Conservation (phyloP, 2,797 vertebrate genomes). For the Anguilla megastoma region DNA sequence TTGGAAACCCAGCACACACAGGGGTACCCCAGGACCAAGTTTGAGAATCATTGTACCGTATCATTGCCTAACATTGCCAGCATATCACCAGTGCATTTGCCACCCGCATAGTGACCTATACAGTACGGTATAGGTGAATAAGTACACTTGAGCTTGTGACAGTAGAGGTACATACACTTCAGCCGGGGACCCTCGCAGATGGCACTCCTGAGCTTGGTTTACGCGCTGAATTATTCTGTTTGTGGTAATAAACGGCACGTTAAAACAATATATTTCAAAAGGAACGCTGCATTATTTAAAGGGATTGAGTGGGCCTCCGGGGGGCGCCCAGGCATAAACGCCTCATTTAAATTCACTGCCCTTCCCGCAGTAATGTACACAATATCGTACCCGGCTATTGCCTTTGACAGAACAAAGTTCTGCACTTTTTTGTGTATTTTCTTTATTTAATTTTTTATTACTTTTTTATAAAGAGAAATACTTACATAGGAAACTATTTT, state of each 20-base stretch:
- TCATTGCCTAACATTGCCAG: background rate
- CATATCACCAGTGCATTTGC: background rate
- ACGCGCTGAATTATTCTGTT: conserved; percentile 49
- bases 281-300: conserved; percentile 77
- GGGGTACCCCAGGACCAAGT: no score
- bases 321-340: conserved; percentile 66
- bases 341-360: conserved; percentile 69
- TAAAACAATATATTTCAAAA: conserved; percentile 78
- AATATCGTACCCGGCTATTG: conserved; percentile 50
- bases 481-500: conserved; percentile 39
- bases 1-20: no score
- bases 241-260: conserved; percentile 69
- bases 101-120: background rate
- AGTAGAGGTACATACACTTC: background rate
- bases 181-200: background rate
- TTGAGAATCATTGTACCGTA: no score
- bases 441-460: conserved; percentile 42
- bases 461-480: conserved; percentile 24
- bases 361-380: conserved; percentile 52
- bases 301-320: conserved; percentile 61
- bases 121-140: background rate
- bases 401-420: conserved; percentile 39
- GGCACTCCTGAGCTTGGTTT: background rate
- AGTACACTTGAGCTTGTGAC: background rate
- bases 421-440: conserved; percentile 43